Evolutionary conservation across 2,888 invertebrate species (phyloP), one percentile per base, ranked within the genome.

Genomic region (Eudemis profundana): DNA sequence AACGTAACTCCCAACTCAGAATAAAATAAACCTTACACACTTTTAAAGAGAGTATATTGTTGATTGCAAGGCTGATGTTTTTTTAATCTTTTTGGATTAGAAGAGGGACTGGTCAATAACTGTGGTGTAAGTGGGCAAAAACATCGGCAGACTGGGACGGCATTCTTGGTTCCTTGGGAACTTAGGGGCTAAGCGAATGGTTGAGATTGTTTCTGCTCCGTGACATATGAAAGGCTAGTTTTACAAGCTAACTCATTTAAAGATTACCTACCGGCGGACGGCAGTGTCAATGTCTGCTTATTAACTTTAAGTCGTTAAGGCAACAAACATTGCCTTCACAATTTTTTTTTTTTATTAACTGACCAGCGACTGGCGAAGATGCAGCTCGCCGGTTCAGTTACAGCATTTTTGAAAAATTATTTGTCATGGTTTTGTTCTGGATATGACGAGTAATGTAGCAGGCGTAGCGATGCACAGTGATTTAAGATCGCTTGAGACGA

Each of bases 101-200:
- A 4, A 7, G 3, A 4, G 1, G 44, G 61, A 61, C 74, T 86
- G 84, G 87, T 86, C 87, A 87, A 84, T 85, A 89, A 84, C 83
- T 76, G 81, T 72, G 82, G 79, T 74, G 71, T 76, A 82, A 78
- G 78, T 77, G 76, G 74, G 86, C 89, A 91, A 91, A 91, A 91
- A 91, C 86, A 72, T 74, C 71, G 63, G 83, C 85, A 85, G 88
- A 85, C 86, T 74, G 71, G 75, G 77, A 78, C 88, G 81, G 78
- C 90, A 90, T 90, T 90, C 90, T 80, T 81, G 75, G 23, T 74
- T 75, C 78, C 74, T 70, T 72, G 76, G 77, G 75, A 77, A 79
- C 78, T 81, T 84, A 83, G 84, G 69, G 66, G 75, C 80, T 84
- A 85, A 84, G 74, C 73, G 78, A 69, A 78, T 81, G 78, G 78